These are phyloP conservation scores for Nebria brevicollis DNA, from an alignment of 2,888 invertebrate species.

Conservation along the genomic window DNA sequence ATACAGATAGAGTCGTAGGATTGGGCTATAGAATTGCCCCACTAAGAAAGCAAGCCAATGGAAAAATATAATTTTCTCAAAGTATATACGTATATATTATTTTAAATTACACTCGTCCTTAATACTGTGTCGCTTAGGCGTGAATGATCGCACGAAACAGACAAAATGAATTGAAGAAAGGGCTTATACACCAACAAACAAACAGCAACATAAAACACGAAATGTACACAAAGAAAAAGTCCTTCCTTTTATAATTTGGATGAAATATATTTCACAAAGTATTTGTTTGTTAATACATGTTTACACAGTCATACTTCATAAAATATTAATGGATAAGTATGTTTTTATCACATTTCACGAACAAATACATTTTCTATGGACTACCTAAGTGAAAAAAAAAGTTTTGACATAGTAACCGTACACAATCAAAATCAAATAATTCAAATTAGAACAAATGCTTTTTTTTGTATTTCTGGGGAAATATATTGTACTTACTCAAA, in stretches of 20 bases:
- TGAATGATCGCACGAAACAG: constrained; percentile 34
- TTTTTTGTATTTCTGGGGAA: neutral
- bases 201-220: too few relatives aligned
- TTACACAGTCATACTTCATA: too few relatives aligned
- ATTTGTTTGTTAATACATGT: too few relatives aligned
- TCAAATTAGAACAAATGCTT: neutral
- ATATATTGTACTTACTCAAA: too few relatives aligned
- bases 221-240: neutral
- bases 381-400: too few relatives aligned
- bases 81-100: constrained; percentile 21
- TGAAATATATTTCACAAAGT: neutral
- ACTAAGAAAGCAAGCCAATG: constrained; percentile 13
- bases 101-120: constrained; percentile 41
- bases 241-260: neutral
- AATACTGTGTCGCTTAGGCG: constrained; percentile 37
- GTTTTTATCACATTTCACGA: too few relatives aligned
- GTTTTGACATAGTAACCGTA: too few relatives aligned
- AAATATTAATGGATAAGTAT: neutral
- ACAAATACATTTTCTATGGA: too few relatives aligned
- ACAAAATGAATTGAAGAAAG: constrained; percentile 33
- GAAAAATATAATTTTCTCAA: constrained; percentile 44
- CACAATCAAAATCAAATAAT: neutral
- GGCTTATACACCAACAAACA: constrained; percentile 3
- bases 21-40: too few relatives aligned
- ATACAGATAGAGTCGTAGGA: too few relatives aligned